A percentile compares a stretch with the other conserved stretches of the same genome.
phyloP scores from a whole-genome alignment of 1,140 invertebrate genomes.

The Stratiolaelaps scimitus region DNA sequence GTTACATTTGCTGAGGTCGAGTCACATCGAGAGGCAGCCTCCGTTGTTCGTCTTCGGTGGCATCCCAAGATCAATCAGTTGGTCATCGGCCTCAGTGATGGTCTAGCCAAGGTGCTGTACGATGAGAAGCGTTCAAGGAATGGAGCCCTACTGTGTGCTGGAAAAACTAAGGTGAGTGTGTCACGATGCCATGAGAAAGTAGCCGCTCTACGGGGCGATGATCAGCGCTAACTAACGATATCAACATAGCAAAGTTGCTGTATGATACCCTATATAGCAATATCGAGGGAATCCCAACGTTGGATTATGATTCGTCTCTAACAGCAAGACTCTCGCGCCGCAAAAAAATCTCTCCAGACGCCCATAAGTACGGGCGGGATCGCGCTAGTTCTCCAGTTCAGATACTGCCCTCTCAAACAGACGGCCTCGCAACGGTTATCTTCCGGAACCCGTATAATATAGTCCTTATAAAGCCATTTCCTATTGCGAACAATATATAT shows the following conservation, averaged over 20 bases:
- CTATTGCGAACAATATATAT: too few species aligned
- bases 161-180: conserved; percentile 57
- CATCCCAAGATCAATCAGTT: conserved; percentile 95
- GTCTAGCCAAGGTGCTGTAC: conserved; percentile 76
- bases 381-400: too few species aligned
- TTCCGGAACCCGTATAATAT: too few species aligned
- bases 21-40: conserved; percentile 1
- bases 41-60: conserved; percentile 76
- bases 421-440: too few species aligned
- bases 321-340: conserved; percentile 27
- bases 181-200: too few species aligned
- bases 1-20: conserved; percentile 38
- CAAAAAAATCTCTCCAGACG: too few species aligned
- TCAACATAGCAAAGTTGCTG: background rate
- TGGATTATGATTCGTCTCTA: conserved; percentile 22
- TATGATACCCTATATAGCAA: background rate
- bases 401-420: too few species aligned
- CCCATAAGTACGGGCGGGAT: too few species aligned
- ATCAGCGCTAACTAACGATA: background rate
- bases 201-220: too few species aligned
- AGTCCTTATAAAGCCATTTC: too few species aligned
- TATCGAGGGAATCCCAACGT: conserved; percentile 8
- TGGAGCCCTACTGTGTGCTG: conserved; percentile 78
- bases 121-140: conserved; percentile 68
- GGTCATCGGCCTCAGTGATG: conserved; percentile 81